These are phyloP conservation scores for Xenotilapia leptura DNA, from an alignment of 2,113 vertebrate species.

Conservation along the genomic window DNA sequence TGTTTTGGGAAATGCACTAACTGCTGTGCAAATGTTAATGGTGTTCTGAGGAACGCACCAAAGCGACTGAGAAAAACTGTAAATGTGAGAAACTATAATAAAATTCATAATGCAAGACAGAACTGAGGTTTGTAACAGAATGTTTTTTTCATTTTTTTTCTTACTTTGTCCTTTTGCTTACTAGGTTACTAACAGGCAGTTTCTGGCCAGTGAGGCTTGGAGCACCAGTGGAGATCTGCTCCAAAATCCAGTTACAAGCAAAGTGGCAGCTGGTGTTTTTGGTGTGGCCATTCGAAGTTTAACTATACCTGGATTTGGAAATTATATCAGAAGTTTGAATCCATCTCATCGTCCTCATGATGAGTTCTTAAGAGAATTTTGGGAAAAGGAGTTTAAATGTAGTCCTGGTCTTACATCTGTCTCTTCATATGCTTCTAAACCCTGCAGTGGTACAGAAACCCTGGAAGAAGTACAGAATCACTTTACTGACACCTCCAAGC, in stretches of 20 bases:
- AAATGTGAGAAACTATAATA: slow-evolving; percentile 45
- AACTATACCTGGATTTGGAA: slow-evolving; percentile 58
- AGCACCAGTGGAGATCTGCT: slow-evolving; percentile 59
- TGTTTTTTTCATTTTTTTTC: neutral
- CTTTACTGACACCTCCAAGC: slow-evolving; percentile 57
- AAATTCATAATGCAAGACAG: neutral
- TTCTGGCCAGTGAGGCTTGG: slow-evolving; percentile 71
- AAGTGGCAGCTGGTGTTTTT: slow-evolving; percentile 50
- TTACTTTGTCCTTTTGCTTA: neutral
- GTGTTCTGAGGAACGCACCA: too few species aligned
- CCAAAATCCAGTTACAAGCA: slow-evolving; percentile 21
- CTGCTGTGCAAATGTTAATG: too few species aligned
- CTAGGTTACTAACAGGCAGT: slow-evolving; percentile 60
- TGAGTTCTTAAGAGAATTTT: slow-evolving; percentile 46
- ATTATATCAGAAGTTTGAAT: slow-evolving; percentile 47
- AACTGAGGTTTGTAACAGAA: neutral
- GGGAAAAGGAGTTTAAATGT: slow-evolving; percentile 61
- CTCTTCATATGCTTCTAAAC: neutral
- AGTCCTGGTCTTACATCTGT: neutral
- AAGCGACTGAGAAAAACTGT: too few species aligned
- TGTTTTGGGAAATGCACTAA: too few species aligned
- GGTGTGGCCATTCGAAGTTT: slow-evolving; percentile 66
- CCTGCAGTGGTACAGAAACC: slow-evolving; percentile 61
- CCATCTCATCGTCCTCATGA: slow-evolving; percentile 42
- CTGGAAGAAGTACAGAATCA: slow-evolving; percentile 29